Conservation (phyloP, 2,113 vertebrate species). For the Myotis lucifugus region DNA sequence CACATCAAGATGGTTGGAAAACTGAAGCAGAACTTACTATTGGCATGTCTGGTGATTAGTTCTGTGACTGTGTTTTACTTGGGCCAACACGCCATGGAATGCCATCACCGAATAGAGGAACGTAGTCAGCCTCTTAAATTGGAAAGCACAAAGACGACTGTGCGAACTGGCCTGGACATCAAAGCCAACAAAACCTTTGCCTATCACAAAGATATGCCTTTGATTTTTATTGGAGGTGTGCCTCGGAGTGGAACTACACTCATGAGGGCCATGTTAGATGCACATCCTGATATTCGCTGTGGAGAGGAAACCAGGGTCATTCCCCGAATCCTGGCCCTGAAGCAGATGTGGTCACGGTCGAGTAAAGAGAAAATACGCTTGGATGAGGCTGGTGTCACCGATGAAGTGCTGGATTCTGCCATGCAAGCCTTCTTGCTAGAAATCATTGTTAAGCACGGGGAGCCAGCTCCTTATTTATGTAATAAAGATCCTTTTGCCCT, state of each 20-base stretch:
- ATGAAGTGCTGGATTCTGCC: conserved; percentile 96
- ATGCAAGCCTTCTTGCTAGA: conserved; percentile 98
- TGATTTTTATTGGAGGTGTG: conserved; percentile 96
- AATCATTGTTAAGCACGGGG: conserved; percentile 97
- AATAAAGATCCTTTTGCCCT: conserved; percentile 99
- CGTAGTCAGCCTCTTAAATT: conserved; percentile 82
- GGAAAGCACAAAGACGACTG: conserved; percentile 83
- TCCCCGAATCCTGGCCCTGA: conserved; percentile 95
- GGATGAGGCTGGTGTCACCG: conserved; percentile 96
- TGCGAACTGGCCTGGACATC: conserved; percentile 80
- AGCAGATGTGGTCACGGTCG: conserved; percentile 99
- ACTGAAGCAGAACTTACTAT: conserved; percentile 95
- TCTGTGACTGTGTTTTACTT: conserved; percentile 96
- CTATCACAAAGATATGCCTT: conserved; percentile 98
- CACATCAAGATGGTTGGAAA: conserved; percentile 93
- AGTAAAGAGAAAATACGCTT: conserved; percentile 97
- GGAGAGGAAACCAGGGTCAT: conserved; percentile 98
- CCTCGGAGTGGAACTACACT: conserved; percentile 97
- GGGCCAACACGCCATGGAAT: conserved; percentile 97
- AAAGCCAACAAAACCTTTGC: conserved; percentile 84
- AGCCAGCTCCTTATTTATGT: conserved; percentile 95
- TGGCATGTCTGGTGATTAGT: conserved; percentile 96
- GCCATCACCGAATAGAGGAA: conserved; percentile 94
- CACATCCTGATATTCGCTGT: conserved; percentile 95
- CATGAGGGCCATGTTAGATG: conserved; percentile 98